Conservation (phyloP, 2,113 vertebrate species). For the Ammodytes dubius region DNA sequence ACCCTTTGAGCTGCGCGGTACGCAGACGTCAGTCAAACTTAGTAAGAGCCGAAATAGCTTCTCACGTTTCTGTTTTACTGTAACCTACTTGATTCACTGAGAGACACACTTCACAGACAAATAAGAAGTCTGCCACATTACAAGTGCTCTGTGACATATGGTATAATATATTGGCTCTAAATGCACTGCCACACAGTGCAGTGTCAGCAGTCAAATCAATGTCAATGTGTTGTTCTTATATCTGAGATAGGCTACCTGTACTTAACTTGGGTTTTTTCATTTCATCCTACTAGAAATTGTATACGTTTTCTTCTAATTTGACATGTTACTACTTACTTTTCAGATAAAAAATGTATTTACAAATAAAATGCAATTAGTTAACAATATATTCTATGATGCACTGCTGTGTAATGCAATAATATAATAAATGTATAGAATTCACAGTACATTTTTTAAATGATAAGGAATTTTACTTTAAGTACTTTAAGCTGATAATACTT, state of each 20-base stretch:
- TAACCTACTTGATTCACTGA: not conserved
- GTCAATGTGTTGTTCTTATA: too few relatives aligned
- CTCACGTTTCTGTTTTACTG: not conserved
- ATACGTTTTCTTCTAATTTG: not conserved
- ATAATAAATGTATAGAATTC: too few relatives aligned
- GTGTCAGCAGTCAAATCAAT: not conserved
- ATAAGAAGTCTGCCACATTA: not conserved
- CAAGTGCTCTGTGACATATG: not conserved
- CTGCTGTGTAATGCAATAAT: too few relatives aligned
- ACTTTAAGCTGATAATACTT: not conserved
- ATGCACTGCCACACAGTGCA: too few relatives aligned
- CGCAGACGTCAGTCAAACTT: conserved; percentile 43
- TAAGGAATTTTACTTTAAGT: not conserved
- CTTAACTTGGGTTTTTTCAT: not conserved
- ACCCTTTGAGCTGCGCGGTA: conserved; percentile 43
- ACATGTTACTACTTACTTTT: not conserved
- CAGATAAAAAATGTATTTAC: too few relatives aligned
- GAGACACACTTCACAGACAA: not conserved
- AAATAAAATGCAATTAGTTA: too few relatives aligned
- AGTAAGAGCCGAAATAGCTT: conserved; percentile 25
- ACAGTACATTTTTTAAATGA: too few relatives aligned
- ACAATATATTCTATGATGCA: too few relatives aligned
- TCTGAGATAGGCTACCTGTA: not conserved
- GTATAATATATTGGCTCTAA: not conserved
- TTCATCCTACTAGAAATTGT: not conserved